Percentiles rank a stretch among this genome's conserved stretches.
phyloP scores from a whole-genome alignment of 2,888 invertebrate genomes.

The Metalampra italica region DNA sequence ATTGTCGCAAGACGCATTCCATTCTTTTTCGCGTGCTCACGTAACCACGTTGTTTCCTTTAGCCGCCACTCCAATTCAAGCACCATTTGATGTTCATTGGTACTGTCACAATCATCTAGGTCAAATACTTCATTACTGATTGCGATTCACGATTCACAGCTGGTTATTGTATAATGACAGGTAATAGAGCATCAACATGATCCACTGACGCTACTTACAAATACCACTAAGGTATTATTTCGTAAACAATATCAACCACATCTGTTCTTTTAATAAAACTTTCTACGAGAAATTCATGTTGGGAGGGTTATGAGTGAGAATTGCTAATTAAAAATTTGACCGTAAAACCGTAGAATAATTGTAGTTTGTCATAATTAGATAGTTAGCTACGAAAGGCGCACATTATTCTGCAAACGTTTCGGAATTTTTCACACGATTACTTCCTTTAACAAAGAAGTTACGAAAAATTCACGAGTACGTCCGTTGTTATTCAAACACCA shows the following conservation, averaged over 20 bases:
- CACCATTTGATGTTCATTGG: conserved; percentile 31
- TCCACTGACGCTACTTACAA: neutral
- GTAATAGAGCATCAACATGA: conserved; percentile 11
- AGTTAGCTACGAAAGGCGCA: conserved; percentile 34
- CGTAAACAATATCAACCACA: neutral
- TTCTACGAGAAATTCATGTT: conserved; percentile 22
- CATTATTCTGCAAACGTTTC: conserved; percentile 34
- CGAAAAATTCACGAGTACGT: conserved; percentile 63
- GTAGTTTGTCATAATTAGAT: conserved; percentile 26
- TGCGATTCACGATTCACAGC: conserved; percentile 22
- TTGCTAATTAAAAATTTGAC: conserved; percentile 22
- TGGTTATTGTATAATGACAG: conserved; percentile 26
- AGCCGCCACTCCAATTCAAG: conserved; percentile 19
- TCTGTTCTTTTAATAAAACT: conserved; percentile 12
- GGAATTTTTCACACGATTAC: conserved; percentile 65
- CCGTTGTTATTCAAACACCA: conserved; percentile 55
- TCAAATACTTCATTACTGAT: conserved; percentile 37
- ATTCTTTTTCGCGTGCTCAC: conserved; percentile 54
- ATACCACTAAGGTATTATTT: no score
- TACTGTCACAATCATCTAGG: conserved; percentile 37
- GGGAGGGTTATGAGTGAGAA: conserved; percentile 14
- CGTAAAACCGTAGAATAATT: conserved; percentile 15
- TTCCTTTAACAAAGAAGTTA: conserved; percentile 70
- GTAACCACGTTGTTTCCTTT: conserved; percentile 48
- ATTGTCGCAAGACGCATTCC: conserved; percentile 62